Percentiles rank a stretch among this genome's conserved stretches.
These are phyloP conservation scores for Papilio demoleus DNA, from an alignment of 2,888 invertebrate genomes.

Conservation along the genomic window DNA sequence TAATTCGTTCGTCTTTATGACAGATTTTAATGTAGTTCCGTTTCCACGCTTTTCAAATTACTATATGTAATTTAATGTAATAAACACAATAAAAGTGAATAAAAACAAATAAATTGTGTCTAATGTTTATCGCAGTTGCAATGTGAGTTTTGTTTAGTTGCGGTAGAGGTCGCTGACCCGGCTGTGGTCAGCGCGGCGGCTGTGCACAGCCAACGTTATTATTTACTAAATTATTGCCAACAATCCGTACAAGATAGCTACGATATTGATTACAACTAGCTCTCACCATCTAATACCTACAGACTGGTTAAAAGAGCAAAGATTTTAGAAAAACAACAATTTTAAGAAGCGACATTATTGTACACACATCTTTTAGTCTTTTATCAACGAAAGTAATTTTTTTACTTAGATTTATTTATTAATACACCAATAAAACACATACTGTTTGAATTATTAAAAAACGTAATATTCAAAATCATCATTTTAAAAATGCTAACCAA, in stretches of 20 bases:
- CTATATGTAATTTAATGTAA: not conserved
- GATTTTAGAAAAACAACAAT: not conserved
- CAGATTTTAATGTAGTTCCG: not conserved
- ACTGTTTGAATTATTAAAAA: too few relatives aligned
- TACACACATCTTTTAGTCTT: not conserved
- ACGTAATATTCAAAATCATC: too few relatives aligned
- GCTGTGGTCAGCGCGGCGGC: slow-evolving; percentile 15
- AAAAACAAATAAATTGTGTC: slow-evolving; percentile 22
- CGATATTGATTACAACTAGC: slow-evolving; percentile 12
- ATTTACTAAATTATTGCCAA: slow-evolving; percentile 16
- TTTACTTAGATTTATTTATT: too few relatives aligned
- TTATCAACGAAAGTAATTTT: too few relatives aligned
- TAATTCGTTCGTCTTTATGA: too few relatives aligned
- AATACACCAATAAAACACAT: too few relatives aligned
- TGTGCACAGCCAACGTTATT: slow-evolving; percentile 21
- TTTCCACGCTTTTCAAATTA: not conserved
- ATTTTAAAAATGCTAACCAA: too few relatives aligned
- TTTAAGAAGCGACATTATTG: not conserved
- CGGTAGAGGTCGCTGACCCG: slow-evolving; percentile 31
- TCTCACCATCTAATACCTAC: not conserved
- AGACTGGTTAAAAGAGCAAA: not conserved
- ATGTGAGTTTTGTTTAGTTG: slow-evolving; percentile 33
- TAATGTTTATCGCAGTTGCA: slow-evolving; percentile 35
- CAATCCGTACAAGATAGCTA: slow-evolving; percentile 41
- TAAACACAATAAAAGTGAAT: not conserved